Percentiles rank a stretch among this genome's conserved stretches.
These are phyloP conservation scores for Melangyna quadrimaculata DNA, from an alignment of 2,888 invertebrate species.

Conservation along the genomic window DNA sequence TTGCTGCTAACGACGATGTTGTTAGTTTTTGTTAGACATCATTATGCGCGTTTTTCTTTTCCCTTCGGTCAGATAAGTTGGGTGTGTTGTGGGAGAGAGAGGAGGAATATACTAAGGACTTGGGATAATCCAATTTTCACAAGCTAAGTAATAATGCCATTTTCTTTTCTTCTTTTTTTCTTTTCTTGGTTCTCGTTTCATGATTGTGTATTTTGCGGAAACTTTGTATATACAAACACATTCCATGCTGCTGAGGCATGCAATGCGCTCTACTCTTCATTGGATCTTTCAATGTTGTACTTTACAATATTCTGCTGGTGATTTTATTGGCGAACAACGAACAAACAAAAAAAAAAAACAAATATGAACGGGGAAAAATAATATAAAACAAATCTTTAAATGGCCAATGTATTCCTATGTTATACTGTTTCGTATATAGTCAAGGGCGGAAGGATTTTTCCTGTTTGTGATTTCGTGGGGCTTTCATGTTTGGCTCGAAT, in stretches of 20 bases:
- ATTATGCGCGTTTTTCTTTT: slow-evolving; percentile 29
- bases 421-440: slow-evolving; percentile 73
- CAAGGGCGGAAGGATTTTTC: slow-evolving; percentile 77
- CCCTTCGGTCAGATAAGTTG: slow-evolving; percentile 21
- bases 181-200: slow-evolving; percentile 30
- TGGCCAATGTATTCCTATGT: slow-evolving; percentile 26
- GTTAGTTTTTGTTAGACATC: slow-evolving; percentile 65
- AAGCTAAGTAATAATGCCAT: slow-evolving; percentile 67
- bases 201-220: not conserved
- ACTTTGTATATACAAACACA: slow-evolving; percentile 3
- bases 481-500: slow-evolving; percentile 84
- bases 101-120: slow-evolving; percentile 48
- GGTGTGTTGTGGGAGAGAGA: not conserved
- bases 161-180: slow-evolving; percentile 46
- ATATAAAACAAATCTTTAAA: slow-evolving; percentile 65
- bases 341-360: not conserved
- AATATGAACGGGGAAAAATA: not conserved
- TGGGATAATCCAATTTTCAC: slow-evolving; percentile 67
- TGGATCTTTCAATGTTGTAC: not conserved
- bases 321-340: not conserved
- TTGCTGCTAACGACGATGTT: slow-evolving; percentile 54
- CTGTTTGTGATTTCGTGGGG: slow-evolving; percentile 84
- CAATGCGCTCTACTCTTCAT: slow-evolving; percentile 9
- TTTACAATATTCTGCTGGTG: slow-evolving; percentile 16
- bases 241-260: slow-evolving; percentile 29